phyloP scores from a whole-genome alignment of 2,888 invertebrate genomes.

The Drosophila kokeensis region DNA sequence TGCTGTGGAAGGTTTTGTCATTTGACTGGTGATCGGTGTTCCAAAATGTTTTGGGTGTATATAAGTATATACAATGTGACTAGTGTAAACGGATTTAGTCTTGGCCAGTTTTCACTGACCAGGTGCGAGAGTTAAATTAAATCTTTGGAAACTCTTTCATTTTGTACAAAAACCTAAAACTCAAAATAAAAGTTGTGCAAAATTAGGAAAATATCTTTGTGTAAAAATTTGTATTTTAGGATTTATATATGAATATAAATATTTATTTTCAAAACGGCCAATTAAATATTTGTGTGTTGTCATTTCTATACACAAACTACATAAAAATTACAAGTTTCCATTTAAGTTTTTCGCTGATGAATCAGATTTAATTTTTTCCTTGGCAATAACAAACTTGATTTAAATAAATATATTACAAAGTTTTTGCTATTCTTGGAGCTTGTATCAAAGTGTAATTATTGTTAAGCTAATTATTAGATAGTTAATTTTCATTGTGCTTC shows the following conservation, averaged over 20 bases:
- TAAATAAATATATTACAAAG: neutral
- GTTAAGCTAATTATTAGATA: neutral
- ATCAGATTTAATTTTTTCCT: neutral
- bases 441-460: neutral
- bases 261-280: too few relatives aligned
- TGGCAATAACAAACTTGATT: neutral
- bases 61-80: constrained; percentile 42
- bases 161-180: neutral
- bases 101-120: constrained; percentile 22
- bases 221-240: neutral
- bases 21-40: constrained; percentile 9
- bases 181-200: neutral
- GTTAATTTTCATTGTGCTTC: neutral
- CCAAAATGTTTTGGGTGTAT: constrained; percentile 8
- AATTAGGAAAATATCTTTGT: neutral
- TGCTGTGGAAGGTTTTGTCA: constrained; percentile 45
- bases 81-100: constrained; percentile 7
- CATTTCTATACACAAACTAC: neutral
- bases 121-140: constrained; percentile 30
- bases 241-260: neutral
- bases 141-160: neutral
- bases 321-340: neutral
- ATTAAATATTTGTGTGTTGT: neutral
- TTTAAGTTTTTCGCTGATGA: neutral
- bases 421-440: neutral